Evolutionary conservation across 2,113 vertebrate species (phyloP).

Genomic region (Poeciliopsis occidentalis): DNA sequence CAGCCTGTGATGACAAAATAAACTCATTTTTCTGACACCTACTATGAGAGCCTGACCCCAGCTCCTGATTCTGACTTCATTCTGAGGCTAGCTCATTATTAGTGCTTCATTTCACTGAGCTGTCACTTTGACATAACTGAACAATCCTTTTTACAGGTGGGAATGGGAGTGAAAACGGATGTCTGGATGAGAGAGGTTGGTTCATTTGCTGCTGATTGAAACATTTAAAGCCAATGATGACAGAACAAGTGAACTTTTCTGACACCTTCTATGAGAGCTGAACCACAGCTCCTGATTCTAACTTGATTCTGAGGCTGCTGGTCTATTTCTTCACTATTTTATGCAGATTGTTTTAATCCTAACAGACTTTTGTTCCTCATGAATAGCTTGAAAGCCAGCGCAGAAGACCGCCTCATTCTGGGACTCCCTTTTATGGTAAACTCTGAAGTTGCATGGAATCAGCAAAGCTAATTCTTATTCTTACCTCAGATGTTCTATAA

Average conservation of each 20-base stretch:
- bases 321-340: background rate
- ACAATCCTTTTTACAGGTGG: too few relatives aligned
- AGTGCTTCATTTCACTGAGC: too few relatives aligned
- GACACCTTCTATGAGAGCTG: conserved; percentile 75
- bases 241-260: conserved; percentile 60
- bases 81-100: conserved; percentile 39
- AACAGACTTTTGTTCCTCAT: background rate
- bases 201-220: too few relatives aligned
- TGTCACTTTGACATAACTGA: too few relatives aligned
- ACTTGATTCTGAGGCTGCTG: conserved; percentile 46
- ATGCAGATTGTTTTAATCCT: background rate
- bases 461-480: conserved; percentile 15
- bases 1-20: conserved; percentile 62
- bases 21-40: conserved; percentile 71
- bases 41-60: conserved; percentile 63
- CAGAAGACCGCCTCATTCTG: background rate
- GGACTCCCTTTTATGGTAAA: background rate
- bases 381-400: background rate
- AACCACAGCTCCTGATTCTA: conserved; percentile 58
- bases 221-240: conserved; percentile 58
- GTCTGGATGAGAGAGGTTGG: too few relatives aligned
- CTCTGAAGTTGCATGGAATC: background rate
- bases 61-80: conserved; percentile 59
- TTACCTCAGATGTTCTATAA: conserved; percentile 16
- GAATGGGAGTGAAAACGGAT: too few relatives aligned